These are phyloP conservation scores for Eutrigla gurnardus DNA, from an alignment of 2,797 vertebrate species.

Conservation along the genomic window DNA sequence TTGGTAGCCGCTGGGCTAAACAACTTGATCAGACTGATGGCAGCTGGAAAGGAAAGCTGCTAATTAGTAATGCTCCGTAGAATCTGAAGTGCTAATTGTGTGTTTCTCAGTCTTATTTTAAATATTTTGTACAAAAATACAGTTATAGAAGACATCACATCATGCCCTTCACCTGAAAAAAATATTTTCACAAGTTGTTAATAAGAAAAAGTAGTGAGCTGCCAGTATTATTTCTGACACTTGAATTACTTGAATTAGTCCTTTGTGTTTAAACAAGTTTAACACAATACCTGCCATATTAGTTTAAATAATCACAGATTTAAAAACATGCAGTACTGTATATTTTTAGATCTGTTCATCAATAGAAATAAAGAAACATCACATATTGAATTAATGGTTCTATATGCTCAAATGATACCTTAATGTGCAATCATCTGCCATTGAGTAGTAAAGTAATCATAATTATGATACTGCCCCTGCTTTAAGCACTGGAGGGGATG, in stretches of 20 bases:
- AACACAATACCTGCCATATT: not conserved
- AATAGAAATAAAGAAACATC: conserved; percentile 3
- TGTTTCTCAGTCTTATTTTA: conserved; percentile 8
- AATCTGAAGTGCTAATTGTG: conserved; percentile 16
- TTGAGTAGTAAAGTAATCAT: conserved; percentile 27
- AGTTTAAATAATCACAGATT: conserved; percentile 10
- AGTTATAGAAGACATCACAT: not conserved
- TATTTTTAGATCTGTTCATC: not conserved
- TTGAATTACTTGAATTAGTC: not conserved
- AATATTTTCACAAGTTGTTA: not conserved
- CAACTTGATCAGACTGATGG: conserved; percentile 54
- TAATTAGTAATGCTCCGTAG: conserved; percentile 48
- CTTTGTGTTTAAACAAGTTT: conserved; percentile 3
- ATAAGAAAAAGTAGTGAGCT: not conserved
- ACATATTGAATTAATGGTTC: conserved; percentile 1
- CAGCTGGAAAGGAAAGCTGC: conserved; percentile 27
- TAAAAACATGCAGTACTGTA: not conserved
- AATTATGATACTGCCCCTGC: conserved; percentile 11
- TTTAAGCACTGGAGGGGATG: conserved; percentile 14
- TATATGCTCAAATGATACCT: conserved; percentile 20
- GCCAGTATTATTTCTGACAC: not conserved
- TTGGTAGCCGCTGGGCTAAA: conserved; percentile 64
- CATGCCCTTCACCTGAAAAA: conserved; percentile 12
- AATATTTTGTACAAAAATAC: conserved; percentile 1
- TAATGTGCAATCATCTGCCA: conserved; percentile 19